phyloP scores from a whole-genome alignment of 2,113 vertebrate species.

The Sminthopsis crassicaudata region DNA sequence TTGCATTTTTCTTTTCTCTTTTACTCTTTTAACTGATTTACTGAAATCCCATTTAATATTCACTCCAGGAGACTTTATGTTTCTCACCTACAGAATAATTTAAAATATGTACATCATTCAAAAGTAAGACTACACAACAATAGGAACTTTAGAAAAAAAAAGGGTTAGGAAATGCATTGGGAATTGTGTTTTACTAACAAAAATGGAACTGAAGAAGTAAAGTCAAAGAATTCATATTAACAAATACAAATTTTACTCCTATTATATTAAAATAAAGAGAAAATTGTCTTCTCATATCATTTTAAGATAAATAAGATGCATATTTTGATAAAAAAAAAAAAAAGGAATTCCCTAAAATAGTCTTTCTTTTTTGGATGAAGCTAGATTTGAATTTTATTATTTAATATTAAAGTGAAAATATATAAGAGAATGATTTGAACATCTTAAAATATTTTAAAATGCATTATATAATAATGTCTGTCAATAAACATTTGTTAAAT shows the following conservation, averaged over 20 bases:
- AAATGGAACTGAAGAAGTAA: conserved; percentile 20
- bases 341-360: neutral
- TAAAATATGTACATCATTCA: neutral
- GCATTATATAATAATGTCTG: neutral
- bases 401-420: neutral
- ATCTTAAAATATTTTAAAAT: neutral
- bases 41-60: neutral
- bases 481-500: neutral
- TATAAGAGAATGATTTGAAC: neutral
- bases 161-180: neutral
- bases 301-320: neutral
- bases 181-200: conserved; percentile 18
- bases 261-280: conserved; percentile 27
- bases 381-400: neutral
- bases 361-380: neutral
- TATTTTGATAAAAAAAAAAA: neutral
- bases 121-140: neutral
- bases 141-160: neutral
- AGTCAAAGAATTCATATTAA: neutral
- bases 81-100: neutral
- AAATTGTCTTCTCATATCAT: neutral
- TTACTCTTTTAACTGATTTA: neutral
- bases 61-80: neutral
- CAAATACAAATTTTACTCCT: conserved; percentile 11
- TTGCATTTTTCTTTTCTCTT: neutral